Evolutionary conservation across 2,888 invertebrate genomes (phyloP), one percentile per base, ranked within the genome.

Genomic region (Saturnia pavonia): DNA sequence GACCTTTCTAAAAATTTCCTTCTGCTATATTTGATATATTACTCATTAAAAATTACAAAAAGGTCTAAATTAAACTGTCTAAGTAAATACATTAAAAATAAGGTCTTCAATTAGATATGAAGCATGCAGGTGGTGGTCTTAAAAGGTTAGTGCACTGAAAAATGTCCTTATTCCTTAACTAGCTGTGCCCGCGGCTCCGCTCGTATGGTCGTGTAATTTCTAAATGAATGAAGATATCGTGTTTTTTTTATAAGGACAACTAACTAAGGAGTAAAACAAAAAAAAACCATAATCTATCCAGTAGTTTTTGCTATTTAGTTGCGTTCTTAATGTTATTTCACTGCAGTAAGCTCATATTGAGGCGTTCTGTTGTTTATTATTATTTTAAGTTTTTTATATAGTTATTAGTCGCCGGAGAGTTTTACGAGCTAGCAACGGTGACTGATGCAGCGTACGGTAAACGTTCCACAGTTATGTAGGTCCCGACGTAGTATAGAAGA

Each of bases 361-460:
- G 78, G 79, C 74, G 76, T 78, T 82, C 78, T 74, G 78, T 77
- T 82, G 83, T 86, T 83, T 83, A 78, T 80, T 84, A 85, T 79
- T 83, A 51, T 51, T 67, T 16, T 22, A 54, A 80, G 79, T 78
- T 78, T 79, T 74, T 78, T 84, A 85, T 85, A 88, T 86, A 80
- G 82, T 85, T 85, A 86, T 86, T 83, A 80, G 80, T 77, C 77
- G 83, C 70, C 77, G 78, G 80, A 75, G 78, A 84, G 76, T 79
- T 87, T 88, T 88, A 90, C 88, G 85, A 76, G 78, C 77, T 75
- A 76, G 72, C 73, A 72, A 75, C 80, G 83, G 78, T 85, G 88
- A 88, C 80, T 84, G 86, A 88, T 81, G 76, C 74, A 77, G 65
- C 51, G 54, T 42, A 66, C 65, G 65, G 69, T 51, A 54, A 54